Base-by-base conservation (phyloP, 2,797 vertebrate species). In the Amblyraja radiata region DNA sequence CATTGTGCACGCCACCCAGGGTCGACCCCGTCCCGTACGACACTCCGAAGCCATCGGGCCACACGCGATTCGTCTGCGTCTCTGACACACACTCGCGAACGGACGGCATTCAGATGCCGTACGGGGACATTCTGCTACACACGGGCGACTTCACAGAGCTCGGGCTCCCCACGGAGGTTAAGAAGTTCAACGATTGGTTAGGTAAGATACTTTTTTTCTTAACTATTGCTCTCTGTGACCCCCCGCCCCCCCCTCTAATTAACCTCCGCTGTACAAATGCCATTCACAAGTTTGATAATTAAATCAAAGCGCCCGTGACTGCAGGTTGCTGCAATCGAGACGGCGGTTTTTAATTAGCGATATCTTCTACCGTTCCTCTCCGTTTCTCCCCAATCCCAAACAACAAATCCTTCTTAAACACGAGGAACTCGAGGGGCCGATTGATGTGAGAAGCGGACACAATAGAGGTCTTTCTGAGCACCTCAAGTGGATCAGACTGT, bases 181-280 rank as follows among this genome's bases (percentile, higher is more conserved):
- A 99, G 98, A 99, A 99, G 98, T 99, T 99, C 97, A 99, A 99
- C 97, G 98, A 99, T 97, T 99, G 98, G 98, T 98, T 99, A 97
- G 98, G 98, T 99, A 97, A 98, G 93, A 73, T 93, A 76, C 80
- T 78, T 74, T 74, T 88, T 93, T 93, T 39, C 78, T 73, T 77
- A 32, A 46, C 46, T 73, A 9, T 96, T 95, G 95, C 90, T 96
- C 96, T 95, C 94, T 94, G 94, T 96, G 95, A 96, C 96, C 39
- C 39, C 39, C 1, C 39, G 39, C 39, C 39, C 39, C 46, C 46
- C 46, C 46, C 46, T 1, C 39, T 96, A 96, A 97, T 97, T 97
- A 97, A 97, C 97, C 97, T 95, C 95, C 95, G 94, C 95, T 94
- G 94, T 96, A 95, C 94, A 84, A 95, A 95, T 96, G 96, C 96